Evolutionary conservation across 2,797 vertebrate species (phyloP), one percentile per base, ranked within the genome.

Genomic region (Poeciliopsis infans): DNA sequence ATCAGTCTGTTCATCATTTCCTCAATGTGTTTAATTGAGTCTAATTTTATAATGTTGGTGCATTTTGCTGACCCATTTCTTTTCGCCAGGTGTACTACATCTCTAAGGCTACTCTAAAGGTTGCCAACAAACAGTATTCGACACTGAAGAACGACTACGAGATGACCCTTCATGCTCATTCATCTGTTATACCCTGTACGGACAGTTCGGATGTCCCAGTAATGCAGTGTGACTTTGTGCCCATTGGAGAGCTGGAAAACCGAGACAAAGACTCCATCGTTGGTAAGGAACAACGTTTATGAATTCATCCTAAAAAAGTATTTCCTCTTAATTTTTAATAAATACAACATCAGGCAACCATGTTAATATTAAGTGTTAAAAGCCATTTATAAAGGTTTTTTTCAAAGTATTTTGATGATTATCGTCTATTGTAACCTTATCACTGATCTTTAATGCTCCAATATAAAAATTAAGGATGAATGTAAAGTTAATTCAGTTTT

Each of bases 61-160:
- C 36, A 80, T 49, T 72, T 53, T 69, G 33, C 70, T 68, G 15
- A 0, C 20, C 39, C 43, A 0, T 51, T 81, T 36, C 76, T 73
- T 36, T 69, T 78, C 23, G 64, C 87, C 79, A 99, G 98, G 98
- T 98, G 45, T 99, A 98, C 94, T 98, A 96, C 92, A 97, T 99
- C 92, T 97, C 97, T 68, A 94, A 94, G 73, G 92, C 85, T 0
- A 86, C 85, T 0, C 90, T 99, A 91, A 99, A 99, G 93, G 95
- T 94, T 7, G 98, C 98, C 90, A 99, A 99, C 93, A 99, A 98
- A 93, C 97, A 99, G 83, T 99, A 96, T 93, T 93, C 93, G 41
- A 96, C 96, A 0, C 95, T 99, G 89, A 97, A 96, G 90, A 97
- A 96, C 11, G 93, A 95, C 70, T 96, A 95, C 0, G 95, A 96